phyloP scores from a whole-genome alignment of 2,888 invertebrate species.

The Dynastes maya region DNA sequence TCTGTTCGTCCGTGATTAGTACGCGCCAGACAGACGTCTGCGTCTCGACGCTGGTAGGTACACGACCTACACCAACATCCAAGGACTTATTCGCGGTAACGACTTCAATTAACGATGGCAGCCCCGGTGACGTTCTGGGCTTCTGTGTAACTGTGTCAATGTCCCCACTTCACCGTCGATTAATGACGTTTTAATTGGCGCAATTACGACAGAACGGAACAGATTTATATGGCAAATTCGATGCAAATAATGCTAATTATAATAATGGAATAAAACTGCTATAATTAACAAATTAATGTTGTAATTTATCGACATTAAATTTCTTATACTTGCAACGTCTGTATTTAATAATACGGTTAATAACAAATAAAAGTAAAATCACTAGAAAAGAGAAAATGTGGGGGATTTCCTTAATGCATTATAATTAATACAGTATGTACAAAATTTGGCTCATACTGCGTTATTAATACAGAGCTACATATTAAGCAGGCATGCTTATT shows the following conservation, averaged over 20 bases:
- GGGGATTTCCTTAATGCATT: too few relatives aligned
- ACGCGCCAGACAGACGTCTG: conserved; percentile 59
- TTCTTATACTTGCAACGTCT: too few relatives aligned
- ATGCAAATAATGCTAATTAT: not conserved
- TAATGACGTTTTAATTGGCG: conserved; percentile 42
- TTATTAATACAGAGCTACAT: too few relatives aligned
- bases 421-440: too few relatives aligned
- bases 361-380: too few relatives aligned
- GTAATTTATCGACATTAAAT: too few relatives aligned
- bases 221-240: conserved; percentile 14
- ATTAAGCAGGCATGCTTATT: too few relatives aligned
- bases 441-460: too few relatives aligned
- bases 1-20: conserved; percentile 59
- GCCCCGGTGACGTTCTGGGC: conserved; percentile 44
- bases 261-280: not conserved
- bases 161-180: conserved; percentile 32
- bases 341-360: too few relatives aligned
- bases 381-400: too few relatives aligned
- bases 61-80: conserved; percentile 63
- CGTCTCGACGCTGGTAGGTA: conserved; percentile 56
- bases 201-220: not conserved
- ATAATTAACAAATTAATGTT: not conserved
- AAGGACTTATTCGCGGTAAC: conserved; percentile 60
- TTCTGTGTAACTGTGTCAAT: conserved; percentile 56
- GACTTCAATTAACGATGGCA: conserved; percentile 61